These are phyloP conservation scores for Polymixis lichenea DNA, from an alignment of 2,888 invertebrate genomes.

Conservation along the genomic window DNA sequence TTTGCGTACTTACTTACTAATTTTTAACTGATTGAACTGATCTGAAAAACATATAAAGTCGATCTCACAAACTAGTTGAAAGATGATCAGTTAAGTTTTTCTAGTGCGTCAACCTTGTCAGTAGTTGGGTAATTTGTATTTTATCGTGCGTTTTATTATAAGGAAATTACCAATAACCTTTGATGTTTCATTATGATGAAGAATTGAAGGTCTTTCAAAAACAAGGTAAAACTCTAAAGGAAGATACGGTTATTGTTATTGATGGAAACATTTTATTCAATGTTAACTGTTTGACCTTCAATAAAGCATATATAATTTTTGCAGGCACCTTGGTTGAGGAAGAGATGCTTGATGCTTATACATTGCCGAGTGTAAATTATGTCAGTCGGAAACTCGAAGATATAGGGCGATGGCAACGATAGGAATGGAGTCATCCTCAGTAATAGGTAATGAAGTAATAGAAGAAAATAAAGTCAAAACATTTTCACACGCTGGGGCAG, in stretches of 20 bases:
- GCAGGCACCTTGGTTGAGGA: background rate
- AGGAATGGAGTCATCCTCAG: background rate
- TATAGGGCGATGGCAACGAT: background rate
- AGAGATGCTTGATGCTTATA: background rate
- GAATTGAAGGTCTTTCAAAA: constrained; percentile 42
- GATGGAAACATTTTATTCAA: constrained; percentile 34
- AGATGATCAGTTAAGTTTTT: constrained; percentile 34
- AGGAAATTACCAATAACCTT: constrained; percentile 63
- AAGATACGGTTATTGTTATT: constrained; percentile 34
- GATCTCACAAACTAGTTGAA: background rate
- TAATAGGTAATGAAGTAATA: background rate
- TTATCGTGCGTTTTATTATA: constrained; percentile 36
- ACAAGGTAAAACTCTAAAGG: constrained; percentile 42
- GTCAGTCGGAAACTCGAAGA: background rate
- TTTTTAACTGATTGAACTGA: no score
- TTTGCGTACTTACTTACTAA: no score
- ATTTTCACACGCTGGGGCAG: no score
- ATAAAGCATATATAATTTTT: background rate
- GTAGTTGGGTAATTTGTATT: constrained; percentile 37
- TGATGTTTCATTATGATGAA: constrained; percentile 42
- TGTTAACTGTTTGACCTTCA: constrained; percentile 1
- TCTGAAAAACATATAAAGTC: no score
- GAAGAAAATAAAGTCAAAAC: background rate
- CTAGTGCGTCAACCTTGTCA: constrained; percentile 39
- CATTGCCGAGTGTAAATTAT: background rate